Base-by-base conservation (phyloP, 2,113 vertebrate genomes). In the Nycticebus coucang region DNA sequence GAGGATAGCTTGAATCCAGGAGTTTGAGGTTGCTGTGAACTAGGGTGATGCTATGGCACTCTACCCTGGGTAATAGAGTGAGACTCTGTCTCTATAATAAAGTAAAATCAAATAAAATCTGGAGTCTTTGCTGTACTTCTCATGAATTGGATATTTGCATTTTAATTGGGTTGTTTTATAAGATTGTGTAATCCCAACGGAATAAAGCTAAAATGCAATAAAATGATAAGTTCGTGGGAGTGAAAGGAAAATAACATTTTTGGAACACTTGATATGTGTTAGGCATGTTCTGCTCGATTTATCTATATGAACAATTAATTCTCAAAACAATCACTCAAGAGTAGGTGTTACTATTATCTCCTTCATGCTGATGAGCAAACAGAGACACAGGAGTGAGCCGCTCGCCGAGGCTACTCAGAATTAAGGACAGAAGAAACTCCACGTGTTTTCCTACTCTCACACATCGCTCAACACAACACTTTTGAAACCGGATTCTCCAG, bases 241-340 rank as follows among this genome's bases (percentile, higher is more conserved):
- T 55, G 53, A 88, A 28, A 68, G 88, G 87, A 93, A 89, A 89
- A 55, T 84, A 60, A 66, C 53, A 79, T 90, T 68, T 33, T 30
- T n/a, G n/a, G 45, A 82, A 30, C 37, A 33, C 57, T 74, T 59
- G 15, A 30, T 53, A 26, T 37, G 55, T 55, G 21, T 81, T 79
- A 37, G 11, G 0, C 41, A 4, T 71, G 33, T 59, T 66, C 18
- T 59, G 5, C 21, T 28, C 57, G 53, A 59, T 86, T 81, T 62
- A 55, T 64, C 66, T 92, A 53, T 89, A 15, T 79, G 72, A 57
- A 55, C 28, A 35, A 62, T 35, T 72, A 72, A 86, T 96, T 85
- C 26, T 86, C 78, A 57, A 85, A 92, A 68, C 62, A 55, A 1
- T 68, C 37, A 72, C 35, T 69, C 62, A 64, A 55, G 41, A 86